These are phyloP conservation scores for Noctilio leporinus DNA, from an alignment of 2,113 vertebrate species.

Conservation along the genomic window DNA sequence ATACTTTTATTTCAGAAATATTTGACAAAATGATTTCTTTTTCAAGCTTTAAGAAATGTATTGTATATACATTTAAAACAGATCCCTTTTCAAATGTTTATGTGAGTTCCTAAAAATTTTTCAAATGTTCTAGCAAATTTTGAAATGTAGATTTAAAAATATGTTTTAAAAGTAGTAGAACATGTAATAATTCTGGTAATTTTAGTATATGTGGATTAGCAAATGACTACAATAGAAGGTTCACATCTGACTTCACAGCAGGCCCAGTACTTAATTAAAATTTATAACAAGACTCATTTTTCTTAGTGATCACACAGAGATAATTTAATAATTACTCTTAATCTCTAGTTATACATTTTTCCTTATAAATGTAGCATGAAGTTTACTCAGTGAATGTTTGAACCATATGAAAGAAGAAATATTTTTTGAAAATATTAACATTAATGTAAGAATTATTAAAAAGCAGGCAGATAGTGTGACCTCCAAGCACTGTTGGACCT, in stretches of 20 bases:
- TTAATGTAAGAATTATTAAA: not conserved
- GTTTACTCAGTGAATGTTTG: not conserved
- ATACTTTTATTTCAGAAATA: not conserved
- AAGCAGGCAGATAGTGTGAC: not conserved
- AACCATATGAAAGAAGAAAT: not conserved
- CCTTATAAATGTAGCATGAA: not conserved
- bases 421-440: not conserved
- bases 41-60: not conserved
- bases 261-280: conserved; percentile 14
- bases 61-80: not conserved
- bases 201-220: not conserved
- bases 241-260: not conserved
- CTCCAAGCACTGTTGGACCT: not conserved
- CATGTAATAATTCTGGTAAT: not conserved
- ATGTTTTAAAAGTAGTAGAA: not conserved
- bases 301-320: not conserved
- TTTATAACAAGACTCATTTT: conserved; percentile 14
- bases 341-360: not conserved
- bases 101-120: not conserved
- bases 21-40: not conserved
- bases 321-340: conserved; percentile 14
- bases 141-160: not conserved
- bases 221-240: not conserved
- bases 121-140: not conserved
- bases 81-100: not conserved